A percentile compares a stretch with the other conserved stretches of the same genome.
Conservation (phyloP, 2,888 invertebrate genomes). For the Agrilus mali region DNA sequence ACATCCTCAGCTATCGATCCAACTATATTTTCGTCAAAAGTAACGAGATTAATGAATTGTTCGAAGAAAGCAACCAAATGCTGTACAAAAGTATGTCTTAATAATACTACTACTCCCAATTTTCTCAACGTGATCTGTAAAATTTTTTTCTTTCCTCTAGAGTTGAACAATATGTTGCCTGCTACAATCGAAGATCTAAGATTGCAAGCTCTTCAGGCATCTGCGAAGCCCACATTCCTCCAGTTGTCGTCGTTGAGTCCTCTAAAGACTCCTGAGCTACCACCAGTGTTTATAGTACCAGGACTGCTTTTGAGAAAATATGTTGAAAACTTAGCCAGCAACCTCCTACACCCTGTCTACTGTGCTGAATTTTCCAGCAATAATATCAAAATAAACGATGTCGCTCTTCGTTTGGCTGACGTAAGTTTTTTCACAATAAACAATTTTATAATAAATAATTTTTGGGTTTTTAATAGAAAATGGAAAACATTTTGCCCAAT, state of each 20-base stretch:
- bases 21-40: slow-evolving; percentile 25
- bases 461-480: slow-evolving; percentile 38
- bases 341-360: slow-evolving; percentile 30
- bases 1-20: slow-evolving; percentile 22
- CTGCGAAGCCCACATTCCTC: slow-evolving; percentile 23
- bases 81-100: slow-evolving; percentile 30
- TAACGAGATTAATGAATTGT: slow-evolving; percentile 20
- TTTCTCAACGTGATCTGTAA: slow-evolving; percentile 24
- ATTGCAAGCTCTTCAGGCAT: slow-evolving; percentile 18
- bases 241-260: slow-evolving; percentile 30
- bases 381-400: slow-evolving; percentile 19
- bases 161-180: slow-evolving; percentile 26
- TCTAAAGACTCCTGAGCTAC: slow-evolving; percentile 26
- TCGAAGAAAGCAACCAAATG: slow-evolving; percentile 25
- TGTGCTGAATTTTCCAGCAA: slow-evolving; percentile 26
- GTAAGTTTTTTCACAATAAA: slow-evolving; percentile 18
- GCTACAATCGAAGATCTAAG: slow-evolving; percentile 21
- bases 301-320: slow-evolving; percentile 25
- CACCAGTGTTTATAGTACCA: slow-evolving; percentile 32
- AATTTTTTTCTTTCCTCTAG: slow-evolving; percentile 12
- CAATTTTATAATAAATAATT: too few species aligned
- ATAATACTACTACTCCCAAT: too few species aligned
- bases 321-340: slow-evolving; percentile 22
- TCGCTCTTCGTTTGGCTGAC: slow-evolving; percentile 23
- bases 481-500: slow-evolving; percentile 44